A percentile compares a stretch with the other conserved stretches of the same genome.
Evolutionary conservation across 2,888 invertebrate species (phyloP).

Genomic region (Troglohyphantes excavatus): DNA sequence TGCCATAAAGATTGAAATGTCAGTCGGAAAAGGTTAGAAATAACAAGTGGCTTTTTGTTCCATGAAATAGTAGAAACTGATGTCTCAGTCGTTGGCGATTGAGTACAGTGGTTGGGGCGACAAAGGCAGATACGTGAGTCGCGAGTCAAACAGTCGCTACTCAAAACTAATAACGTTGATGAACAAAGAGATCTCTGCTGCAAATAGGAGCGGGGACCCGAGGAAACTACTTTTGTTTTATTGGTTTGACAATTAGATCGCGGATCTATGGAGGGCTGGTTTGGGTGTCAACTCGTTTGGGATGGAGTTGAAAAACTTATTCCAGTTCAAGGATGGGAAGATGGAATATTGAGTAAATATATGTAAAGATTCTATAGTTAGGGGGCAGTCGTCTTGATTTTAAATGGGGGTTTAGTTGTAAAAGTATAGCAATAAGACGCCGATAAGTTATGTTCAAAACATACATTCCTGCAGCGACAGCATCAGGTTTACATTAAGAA

Average conservation of each 20-base stretch:
- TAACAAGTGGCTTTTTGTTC: slow-evolving; percentile 33
- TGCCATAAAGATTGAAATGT: slow-evolving; percentile 20
- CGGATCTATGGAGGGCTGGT: slow-evolving; percentile 3
- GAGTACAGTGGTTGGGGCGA: slow-evolving; percentile 15
- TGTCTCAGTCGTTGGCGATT: slow-evolving; percentile 38
- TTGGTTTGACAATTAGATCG: not conserved
- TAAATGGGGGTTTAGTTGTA: no score
- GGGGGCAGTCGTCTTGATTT: no score
- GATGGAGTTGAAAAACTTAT: no score
- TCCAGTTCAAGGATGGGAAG: no score
- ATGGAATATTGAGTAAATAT: no score
- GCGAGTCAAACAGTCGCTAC: not conserved
- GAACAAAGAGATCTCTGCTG: not conserved
- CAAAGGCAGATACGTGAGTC: slow-evolving; percentile 5
- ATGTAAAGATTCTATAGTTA: no score
- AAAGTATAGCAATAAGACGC: no score
- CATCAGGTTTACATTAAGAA: no score
- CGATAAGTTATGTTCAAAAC: no score
- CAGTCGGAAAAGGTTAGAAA: slow-evolving; percentile 3
- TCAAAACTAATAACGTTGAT: not conserved
- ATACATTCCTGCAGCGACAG: no score
- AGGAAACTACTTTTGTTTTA: not conserved
- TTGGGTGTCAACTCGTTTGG: not conserved
- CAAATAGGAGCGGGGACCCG: not conserved
- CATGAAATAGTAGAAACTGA: not conserved